Percentiles rank a stretch among this genome's conserved stretches.
Conservation (phyloP, 2,888 invertebrate genomes). For the Amblyteles armatorius region DNA sequence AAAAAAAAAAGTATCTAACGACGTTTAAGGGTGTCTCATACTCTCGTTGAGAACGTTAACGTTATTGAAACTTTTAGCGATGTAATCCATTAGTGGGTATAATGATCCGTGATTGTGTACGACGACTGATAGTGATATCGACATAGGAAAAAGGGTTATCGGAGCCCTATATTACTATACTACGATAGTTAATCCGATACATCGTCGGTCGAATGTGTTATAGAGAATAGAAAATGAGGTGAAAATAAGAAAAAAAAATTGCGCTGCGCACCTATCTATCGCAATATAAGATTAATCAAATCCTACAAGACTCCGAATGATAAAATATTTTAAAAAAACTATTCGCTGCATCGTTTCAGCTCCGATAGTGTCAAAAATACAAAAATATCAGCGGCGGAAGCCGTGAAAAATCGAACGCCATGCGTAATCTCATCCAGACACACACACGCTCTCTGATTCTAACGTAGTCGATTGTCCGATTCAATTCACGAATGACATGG, state of each 20-base stretch:
- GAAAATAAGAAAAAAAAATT: conserved; percentile 16
- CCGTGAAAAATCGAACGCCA: neutral
- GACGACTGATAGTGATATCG: conserved; percentile 66
- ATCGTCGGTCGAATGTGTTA: conserved; percentile 48
- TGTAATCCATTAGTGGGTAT: conserved; percentile 55
- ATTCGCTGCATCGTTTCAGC: conserved; percentile 15
- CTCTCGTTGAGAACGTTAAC: conserved; percentile 41
- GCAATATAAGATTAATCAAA: conserved; percentile 45
- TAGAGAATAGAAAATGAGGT: conserved; percentile 51
- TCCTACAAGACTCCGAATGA: conserved; percentile 41
- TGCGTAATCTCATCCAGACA: neutral
- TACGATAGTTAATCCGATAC: conserved; percentile 52
- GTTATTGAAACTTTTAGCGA: conserved; percentile 47
- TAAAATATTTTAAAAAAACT: conserved; percentile 17
- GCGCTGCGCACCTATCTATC: conserved; percentile 37
- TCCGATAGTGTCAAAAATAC: conserved; percentile 2
- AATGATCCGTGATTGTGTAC: conserved; percentile 57
- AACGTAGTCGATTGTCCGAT: neutral
- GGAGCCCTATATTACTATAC: conserved; percentile 42
- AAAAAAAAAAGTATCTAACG: conserved; percentile 37
- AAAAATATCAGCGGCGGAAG: neutral
- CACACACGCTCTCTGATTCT: neutral
- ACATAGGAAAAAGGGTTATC: conserved; percentile 52
- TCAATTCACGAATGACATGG: neutral
- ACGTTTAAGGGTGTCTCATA: conserved; percentile 55